phyloP scores from a whole-genome alignment of 2,797 vertebrate species.

The Yasuhikotakia modesta region DNA sequence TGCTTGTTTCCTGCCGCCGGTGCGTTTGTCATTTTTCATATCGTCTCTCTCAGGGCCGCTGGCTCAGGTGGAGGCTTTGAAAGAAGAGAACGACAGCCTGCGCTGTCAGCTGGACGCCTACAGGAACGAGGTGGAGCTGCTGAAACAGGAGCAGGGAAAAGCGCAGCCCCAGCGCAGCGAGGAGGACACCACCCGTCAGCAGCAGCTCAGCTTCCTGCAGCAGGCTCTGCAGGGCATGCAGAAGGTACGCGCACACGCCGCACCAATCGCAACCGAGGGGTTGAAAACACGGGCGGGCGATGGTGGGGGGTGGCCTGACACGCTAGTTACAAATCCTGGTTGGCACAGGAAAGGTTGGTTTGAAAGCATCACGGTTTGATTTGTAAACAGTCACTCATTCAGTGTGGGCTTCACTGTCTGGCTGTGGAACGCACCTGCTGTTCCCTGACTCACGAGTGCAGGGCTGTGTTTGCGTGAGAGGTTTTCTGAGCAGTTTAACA shows the following conservation, averaged over 20 bases:
- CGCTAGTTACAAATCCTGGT: neutral
- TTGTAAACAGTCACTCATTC: constrained; percentile 18
- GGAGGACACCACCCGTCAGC: constrained; percentile 86
- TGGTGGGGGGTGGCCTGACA: neutral
- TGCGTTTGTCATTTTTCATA: constrained; percentile 33
- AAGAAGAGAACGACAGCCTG: constrained; percentile 95
- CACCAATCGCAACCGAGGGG: neutral
- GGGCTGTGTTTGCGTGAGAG: constrained; percentile 6
- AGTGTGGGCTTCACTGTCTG: constrained; percentile 3
- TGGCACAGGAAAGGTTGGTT: neutral
- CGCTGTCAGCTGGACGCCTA: constrained; percentile 94
- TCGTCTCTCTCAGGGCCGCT: constrained; percentile 66
- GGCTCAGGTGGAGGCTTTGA: constrained; percentile 87
- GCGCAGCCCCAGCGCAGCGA: constrained; percentile 78
- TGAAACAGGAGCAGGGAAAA: constrained; percentile 93
- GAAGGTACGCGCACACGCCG: constrained; percentile 65
- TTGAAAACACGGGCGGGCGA: neutral
- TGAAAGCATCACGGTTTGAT: constrained; percentile 26
- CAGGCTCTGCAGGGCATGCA: constrained; percentile 96
- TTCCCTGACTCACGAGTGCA: neutral
- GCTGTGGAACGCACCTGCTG: neutral
- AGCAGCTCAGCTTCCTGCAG: constrained; percentile 92
- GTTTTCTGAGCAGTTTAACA: constrained; percentile 16
- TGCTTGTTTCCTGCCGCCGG: constrained; percentile 28
- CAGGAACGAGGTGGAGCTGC: constrained; percentile 91